Conservation (phyloP, 2,888 invertebrate species). For the Pandemis heparana region DNA sequence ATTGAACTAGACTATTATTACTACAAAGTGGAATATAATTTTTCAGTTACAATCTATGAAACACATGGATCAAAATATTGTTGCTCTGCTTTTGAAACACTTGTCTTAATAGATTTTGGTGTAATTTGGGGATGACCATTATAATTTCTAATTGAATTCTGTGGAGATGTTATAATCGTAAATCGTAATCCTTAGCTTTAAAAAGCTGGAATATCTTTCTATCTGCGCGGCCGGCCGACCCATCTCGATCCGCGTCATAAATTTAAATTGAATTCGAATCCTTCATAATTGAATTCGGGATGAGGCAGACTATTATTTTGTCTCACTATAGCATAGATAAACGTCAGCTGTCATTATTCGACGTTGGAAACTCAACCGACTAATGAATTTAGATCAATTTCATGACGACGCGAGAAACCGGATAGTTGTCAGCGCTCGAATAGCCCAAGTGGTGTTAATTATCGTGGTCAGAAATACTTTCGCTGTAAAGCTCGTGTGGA, state of each 20-base stretch:
- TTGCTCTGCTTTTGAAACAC: background rate
- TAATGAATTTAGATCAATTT: constrained; percentile 13
- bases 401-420: constrained; percentile 8
- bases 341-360: constrained; percentile 2
- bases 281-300: constrained; percentile 37
- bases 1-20: too few relatives aligned
- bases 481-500: constrained; percentile 28
- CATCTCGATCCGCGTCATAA: constrained; percentile 16
- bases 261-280: constrained; percentile 41
- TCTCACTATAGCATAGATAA: constrained; percentile 7
- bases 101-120: background rate
- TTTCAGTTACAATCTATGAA: too few relatives aligned
- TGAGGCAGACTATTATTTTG: constrained; percentile 22
- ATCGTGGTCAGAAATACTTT: constrained; percentile 21
- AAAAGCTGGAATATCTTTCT: background rate
- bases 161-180: background rate
- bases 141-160: constrained; percentile 2
- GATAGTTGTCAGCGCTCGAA: background rate
- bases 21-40: too few relatives aligned
- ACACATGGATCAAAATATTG: too few relatives aligned
- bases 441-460: constrained; percentile 7
- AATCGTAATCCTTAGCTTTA: background rate
- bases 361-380: background rate
- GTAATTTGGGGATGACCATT: background rate
- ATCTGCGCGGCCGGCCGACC: background rate